Evolutionary conservation across 1,140 invertebrate species (phyloP).

Genomic region (Melanaphis sacchari): DNA sequence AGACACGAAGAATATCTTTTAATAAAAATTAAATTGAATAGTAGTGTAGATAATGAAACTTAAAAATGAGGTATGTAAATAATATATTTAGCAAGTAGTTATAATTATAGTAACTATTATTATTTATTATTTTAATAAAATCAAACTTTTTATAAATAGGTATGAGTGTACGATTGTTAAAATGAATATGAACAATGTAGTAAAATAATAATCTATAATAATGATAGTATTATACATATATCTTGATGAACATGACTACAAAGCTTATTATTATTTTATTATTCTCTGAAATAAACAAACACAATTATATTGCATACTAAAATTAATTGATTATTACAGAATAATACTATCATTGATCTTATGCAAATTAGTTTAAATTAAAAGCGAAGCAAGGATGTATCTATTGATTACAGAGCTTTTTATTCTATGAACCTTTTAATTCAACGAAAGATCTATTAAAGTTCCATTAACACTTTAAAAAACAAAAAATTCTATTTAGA

Average conservation of each 20-base stretch:
- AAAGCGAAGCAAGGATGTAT: too few relatives aligned
- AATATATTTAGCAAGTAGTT: too few relatives aligned
- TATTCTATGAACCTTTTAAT: too few relatives aligned
- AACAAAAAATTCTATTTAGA: too few relatives aligned
- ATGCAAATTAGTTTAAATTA: background rate
- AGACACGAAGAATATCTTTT: background rate
- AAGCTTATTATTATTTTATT: too few relatives aligned
- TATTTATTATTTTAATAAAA: background rate
- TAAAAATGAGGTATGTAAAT: too few relatives aligned
- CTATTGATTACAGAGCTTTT: too few relatives aligned
- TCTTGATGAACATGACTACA: too few relatives aligned
- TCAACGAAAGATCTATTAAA: too few relatives aligned
- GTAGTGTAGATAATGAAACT: background rate
- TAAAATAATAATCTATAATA: background rate
- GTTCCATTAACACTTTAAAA: too few relatives aligned
- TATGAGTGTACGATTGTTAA: background rate
- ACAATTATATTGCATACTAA: background rate
- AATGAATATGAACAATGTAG: background rate
- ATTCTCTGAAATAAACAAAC: background rate
- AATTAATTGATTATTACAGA: background rate
- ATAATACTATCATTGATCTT: background rate
- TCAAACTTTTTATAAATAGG: background rate
- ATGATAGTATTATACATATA: background rate
- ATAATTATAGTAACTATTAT: background rate
- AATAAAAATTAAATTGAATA: background rate